These are phyloP conservation scores for Chlorocebus sabaeus DNA, from an alignment of 2,113 vertebrate species.

Conservation along the genomic window DNA sequence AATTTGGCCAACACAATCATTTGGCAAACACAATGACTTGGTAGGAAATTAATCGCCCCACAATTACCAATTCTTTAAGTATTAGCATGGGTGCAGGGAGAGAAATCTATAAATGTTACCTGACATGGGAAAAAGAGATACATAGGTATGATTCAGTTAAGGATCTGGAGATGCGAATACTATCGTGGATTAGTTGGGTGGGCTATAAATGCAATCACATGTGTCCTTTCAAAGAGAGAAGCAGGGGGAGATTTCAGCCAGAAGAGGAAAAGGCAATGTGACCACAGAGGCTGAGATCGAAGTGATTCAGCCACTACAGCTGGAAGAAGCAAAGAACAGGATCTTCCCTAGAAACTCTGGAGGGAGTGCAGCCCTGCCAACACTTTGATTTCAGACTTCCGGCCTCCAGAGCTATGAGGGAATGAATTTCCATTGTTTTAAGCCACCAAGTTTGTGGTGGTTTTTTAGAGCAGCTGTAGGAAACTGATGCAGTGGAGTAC, in stretches of 20 bases:
- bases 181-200: neutral
- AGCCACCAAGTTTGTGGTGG: neutral
- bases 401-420: neutral
- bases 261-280: neutral
- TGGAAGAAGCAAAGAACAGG: neutral
- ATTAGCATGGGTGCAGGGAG: neutral
- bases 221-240: neutral
- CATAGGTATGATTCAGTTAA: neutral
- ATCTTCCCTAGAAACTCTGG: neutral
- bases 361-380: neutral
- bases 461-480: neutral
- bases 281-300: neutral
- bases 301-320: neutral
- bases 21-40: neutral
- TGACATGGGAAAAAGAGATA: neutral
- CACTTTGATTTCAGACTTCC: neutral
- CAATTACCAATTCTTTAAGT: no score
- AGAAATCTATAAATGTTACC: neutral
- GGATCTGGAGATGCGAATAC: neutral
- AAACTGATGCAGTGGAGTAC: neutral
- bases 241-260: neutral
- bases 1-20: neutral
- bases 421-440: neutral
- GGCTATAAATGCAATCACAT: neutral
- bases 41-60: neutral